Conservation (phyloP, 2,113 vertebrate species). For the Phoxinus phoxinus region DNA sequence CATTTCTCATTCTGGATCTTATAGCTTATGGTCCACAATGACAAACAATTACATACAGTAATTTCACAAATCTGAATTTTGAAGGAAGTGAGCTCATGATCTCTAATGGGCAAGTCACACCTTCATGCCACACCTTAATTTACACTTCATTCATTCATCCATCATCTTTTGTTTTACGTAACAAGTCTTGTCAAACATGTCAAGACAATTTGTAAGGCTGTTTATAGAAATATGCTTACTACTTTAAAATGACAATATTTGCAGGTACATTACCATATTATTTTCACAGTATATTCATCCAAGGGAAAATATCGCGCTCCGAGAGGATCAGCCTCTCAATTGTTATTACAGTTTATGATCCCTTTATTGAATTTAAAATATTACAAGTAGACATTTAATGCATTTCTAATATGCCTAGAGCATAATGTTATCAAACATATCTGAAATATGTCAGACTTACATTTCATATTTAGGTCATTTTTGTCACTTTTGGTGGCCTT, state of each 20-base stretch:
- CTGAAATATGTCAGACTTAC: not conserved
- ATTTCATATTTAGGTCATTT: not conserved
- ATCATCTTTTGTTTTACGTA: conserved; percentile 19
- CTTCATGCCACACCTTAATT: conserved; percentile 51
- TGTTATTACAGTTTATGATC: too few species aligned
- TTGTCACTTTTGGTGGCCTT: not conserved
- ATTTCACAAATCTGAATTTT: not conserved
- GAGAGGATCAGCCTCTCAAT: too few species aligned
- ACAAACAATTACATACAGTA: not conserved
- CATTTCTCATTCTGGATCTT: not conserved
- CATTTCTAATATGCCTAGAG: not conserved
- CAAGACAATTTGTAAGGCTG: conserved; percentile 19
- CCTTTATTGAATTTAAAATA: not conserved
- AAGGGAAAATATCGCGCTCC: too few species aligned
- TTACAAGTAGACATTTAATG: not conserved
- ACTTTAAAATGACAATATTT: not conserved
- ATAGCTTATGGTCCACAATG: not conserved
- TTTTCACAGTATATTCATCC: too few species aligned
- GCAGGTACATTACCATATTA: not conserved
- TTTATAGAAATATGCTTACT: not conserved
- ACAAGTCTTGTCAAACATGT: conserved; percentile 11
- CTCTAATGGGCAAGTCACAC: conserved; percentile 43
- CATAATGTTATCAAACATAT: not conserved
- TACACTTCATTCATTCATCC: conserved; percentile 47
- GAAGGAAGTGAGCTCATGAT: conserved; percentile 32